Evolutionary conservation across 2,888 invertebrate species (phyloP).

Genomic region (Bimastos eiseni): DNA sequence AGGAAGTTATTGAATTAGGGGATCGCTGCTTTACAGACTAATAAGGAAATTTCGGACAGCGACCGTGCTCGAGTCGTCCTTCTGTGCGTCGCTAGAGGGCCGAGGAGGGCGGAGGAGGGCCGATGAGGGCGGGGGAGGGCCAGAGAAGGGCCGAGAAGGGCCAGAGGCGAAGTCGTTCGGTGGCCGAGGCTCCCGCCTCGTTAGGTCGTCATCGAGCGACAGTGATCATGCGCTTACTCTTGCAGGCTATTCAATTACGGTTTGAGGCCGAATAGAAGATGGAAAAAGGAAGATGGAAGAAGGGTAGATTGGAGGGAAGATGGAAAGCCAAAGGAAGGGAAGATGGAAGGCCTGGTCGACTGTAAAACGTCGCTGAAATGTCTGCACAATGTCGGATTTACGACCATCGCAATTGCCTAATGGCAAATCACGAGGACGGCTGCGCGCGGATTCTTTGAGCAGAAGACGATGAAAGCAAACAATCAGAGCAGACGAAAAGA

Average conservation of each 20-base stretch:
- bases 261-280: background rate
- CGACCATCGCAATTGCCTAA: background rate
- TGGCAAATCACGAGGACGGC: background rate
- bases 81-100: background rate
- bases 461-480: background rate
- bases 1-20: slow-evolving; percentile 8
- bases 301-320: too few species aligned
- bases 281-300: background rate
- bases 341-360: background rate
- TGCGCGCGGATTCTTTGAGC: too few species aligned
- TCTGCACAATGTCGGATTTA: background rate
- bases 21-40: background rate
- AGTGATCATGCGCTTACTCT: background rate
- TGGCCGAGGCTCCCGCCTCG: background rate
- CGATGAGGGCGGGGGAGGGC: too few species aligned
- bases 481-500: background rate
- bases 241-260: background rate
- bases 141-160: background rate
- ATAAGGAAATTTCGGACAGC: slow-evolving; percentile 13
- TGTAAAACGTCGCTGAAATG: background rate
- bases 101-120: too few species aligned
- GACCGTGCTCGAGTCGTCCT: background rate
- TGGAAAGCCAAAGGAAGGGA: background rate
- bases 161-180: background rate
- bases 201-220: background rate